Percentiles rank a stretch among this genome's conserved stretches.
phyloP scores from a whole-genome alignment of 2,113 vertebrate species.

The Notothenia rossii region DNA sequence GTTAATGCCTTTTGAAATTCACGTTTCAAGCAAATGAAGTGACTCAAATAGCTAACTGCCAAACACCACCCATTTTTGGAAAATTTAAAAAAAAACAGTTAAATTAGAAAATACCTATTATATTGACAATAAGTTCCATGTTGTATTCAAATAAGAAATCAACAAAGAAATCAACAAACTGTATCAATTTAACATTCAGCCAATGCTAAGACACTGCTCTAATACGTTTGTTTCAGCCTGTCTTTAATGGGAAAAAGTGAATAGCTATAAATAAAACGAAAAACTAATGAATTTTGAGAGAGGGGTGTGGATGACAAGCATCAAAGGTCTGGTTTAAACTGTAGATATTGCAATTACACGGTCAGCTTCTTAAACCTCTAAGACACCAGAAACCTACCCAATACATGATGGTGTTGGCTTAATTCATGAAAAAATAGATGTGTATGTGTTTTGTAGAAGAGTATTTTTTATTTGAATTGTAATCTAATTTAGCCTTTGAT shows the following conservation, averaged over 20 bases:
- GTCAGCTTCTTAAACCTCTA: background rate
- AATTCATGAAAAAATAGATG: background rate
- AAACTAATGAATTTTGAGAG: background rate
- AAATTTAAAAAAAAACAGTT: too few species aligned
- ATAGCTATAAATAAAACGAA: background rate
- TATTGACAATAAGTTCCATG: background rate
- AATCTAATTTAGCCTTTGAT: background rate
- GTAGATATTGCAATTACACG: background rate
- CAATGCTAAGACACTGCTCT: background rate
- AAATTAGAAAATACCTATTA: background rate
- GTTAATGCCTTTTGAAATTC: conserved; percentile 10
- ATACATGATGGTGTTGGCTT: background rate
- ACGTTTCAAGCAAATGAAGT: background rate
- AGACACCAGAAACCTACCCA: background rate
- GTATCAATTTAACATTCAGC: background rate
- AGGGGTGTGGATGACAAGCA: conserved; percentile 2
- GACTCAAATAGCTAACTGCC: background rate
- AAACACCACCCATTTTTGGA: too few species aligned
- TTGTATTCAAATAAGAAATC: background rate
- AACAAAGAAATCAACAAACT: background rate
- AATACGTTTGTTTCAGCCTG: background rate
- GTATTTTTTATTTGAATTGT: background rate
- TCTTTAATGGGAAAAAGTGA: background rate
- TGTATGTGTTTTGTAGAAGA: background rate
- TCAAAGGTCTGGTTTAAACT: background rate